A percentile compares a stretch with the other conserved stretches of the same genome.
phyloP scores from a whole-genome alignment of 1,140 invertebrate species.

The Magallana angulata region DNA sequence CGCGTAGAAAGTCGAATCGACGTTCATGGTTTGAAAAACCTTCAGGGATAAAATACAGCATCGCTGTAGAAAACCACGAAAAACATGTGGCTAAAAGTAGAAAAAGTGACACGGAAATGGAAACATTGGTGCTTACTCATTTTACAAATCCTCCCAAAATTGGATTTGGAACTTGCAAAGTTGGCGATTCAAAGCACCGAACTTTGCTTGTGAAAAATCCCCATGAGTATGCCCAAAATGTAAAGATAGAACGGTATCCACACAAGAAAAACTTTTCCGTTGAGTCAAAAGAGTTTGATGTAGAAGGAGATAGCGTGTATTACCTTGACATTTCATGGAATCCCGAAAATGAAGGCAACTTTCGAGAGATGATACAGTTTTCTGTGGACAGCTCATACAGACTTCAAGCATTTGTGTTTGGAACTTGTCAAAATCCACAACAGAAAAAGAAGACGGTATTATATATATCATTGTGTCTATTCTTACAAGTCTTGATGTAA shows the following conservation, averaged over 20 bases:
- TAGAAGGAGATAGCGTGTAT: constrained; percentile 61
- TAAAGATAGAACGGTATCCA: constrained; percentile 73
- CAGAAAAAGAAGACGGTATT: constrained; percentile 52
- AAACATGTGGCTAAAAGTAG: constrained; percentile 16
- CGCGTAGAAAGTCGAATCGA: constrained; percentile 55
- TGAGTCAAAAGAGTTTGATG: constrained; percentile 64
- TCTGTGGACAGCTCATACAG: constrained; percentile 69
- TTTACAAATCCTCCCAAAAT: constrained; percentile 73
- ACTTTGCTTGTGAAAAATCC: constrained; percentile 70
- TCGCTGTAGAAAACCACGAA: constrained; percentile 61
- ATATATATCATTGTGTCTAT: background rate
- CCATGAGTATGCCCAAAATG: constrained; percentile 73
- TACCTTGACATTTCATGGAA: constrained; percentile 67
- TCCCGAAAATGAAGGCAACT: constrained; percentile 67
- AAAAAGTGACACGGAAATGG: constrained; percentile 65
- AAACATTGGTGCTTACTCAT: constrained; percentile 71
- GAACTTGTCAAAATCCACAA: constrained; percentile 65
- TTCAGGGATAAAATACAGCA: constrained; percentile 59
- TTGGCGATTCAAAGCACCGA: constrained; percentile 61
- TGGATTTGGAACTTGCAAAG: constrained; percentile 66
- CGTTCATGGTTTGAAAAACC: constrained; percentile 72
- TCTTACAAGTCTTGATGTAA: no score
- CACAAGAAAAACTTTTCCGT: constrained; percentile 70
- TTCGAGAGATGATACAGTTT: constrained; percentile 73
- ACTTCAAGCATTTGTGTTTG: constrained; percentile 72